Base-by-base conservation (phyloP, 2,113 vertebrate species). In the Antidorcas marsupialis region DNA sequence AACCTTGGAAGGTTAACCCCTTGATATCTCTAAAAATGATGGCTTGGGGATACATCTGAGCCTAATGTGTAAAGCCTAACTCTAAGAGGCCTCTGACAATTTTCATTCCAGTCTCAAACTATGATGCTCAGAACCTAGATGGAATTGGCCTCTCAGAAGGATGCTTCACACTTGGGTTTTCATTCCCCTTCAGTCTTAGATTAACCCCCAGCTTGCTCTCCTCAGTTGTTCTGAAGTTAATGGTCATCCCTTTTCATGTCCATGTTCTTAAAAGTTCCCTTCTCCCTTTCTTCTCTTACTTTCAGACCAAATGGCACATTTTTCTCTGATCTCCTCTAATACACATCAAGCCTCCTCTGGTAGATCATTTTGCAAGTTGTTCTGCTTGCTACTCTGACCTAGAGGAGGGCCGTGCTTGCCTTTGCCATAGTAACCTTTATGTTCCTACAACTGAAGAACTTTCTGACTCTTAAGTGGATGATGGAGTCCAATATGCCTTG, bases 31-130 rank as follows among this genome's bases (percentile, higher is more conserved):
- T 89, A 36, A 91, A 97, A 91, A 33, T 83, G 59, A 83, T 89
- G 74, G 52, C 59, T 62, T 92, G 28, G 64, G 59, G 52, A 50
- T 83, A 21, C 15, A 82, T 62, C 45, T 57, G 50, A 94, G 57
- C 81, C 43, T 71, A 82, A 25, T 45, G 43, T 43, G 23, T 62
- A 67, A 94, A 87, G n/a, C 52, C 33, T 92, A 55, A 95, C 74
- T 91, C 47, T n/a, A 88, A 91, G 62, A 96, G 52, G 39, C 23
- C 57, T 60, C 30, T 92, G 84, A 82, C 78, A 78, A 33, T 67
- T 78, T 95, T 79, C 53, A 89, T 86, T 87, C 25, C 27, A 81
- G 93, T 94, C 30, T 83, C 71, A 89, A 96, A 90, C 83, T 71
- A 64, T 30, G 47, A 76, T 71, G 47, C 89, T 86, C 47, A 71